A percentile compares a stretch with the other conserved stretches of the same genome.
phyloP scores from a whole-genome alignment of 2,797 vertebrate genomes.

The Phataginus tetradactyla region DNA sequence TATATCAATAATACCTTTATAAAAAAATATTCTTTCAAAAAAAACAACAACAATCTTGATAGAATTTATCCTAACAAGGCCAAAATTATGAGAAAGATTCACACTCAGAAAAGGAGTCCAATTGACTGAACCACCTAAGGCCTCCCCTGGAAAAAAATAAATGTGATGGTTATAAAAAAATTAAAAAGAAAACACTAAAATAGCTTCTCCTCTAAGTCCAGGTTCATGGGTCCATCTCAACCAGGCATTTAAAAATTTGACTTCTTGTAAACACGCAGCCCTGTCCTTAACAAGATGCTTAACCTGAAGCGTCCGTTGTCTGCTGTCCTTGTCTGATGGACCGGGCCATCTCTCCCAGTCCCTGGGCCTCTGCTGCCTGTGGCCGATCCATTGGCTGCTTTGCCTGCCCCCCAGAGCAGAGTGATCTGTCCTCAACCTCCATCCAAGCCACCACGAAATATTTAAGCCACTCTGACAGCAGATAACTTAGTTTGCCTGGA shows the following conservation, averaged over 20 bases:
- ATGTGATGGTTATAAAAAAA: not conserved
- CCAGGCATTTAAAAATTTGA: not conserved
- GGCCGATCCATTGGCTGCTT: conserved; percentile 55
- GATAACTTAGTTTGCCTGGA: conserved; percentile 59
- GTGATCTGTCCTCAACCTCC: not conserved
- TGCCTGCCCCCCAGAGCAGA: conserved; percentile 22
- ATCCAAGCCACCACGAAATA: conserved; percentile 73
- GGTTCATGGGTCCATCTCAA: not conserved
- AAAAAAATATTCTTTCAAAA: too few relatives aligned
- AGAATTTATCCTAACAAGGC: not conserved
- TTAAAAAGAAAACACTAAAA: too few relatives aligned
- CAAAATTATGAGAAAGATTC: not conserved
- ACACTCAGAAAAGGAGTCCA: not conserved
- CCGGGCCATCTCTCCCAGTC: not conserved
- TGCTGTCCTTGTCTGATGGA: not conserved
- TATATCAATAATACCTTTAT: too few relatives aligned
- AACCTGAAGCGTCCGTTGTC: not conserved
- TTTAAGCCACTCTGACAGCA: conserved; percentile 59
- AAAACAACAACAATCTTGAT: not conserved
- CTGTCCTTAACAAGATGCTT: not conserved
- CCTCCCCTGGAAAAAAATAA: not conserved
- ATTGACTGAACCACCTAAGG: not conserved
- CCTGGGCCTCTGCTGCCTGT: conserved; percentile 51
- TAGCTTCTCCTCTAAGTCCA: not conserved
- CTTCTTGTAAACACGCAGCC: not conserved